phyloP scores from a whole-genome alignment of 2,113 vertebrate genomes.

The Cynopterus brachyotis region DNA sequence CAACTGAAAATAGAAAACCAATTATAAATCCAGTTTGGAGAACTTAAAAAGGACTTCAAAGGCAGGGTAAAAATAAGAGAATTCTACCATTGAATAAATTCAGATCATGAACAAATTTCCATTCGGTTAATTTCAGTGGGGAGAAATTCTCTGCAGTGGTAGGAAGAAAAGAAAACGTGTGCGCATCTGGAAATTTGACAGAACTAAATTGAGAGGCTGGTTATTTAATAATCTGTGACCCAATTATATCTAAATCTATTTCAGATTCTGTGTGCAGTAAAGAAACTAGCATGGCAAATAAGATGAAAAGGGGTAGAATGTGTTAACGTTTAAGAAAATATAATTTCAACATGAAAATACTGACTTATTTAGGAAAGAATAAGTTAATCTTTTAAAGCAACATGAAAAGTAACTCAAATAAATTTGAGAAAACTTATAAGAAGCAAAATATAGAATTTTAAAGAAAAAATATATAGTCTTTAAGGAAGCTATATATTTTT shows the following conservation, averaged over 20 bases:
- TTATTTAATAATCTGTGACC: constrained; percentile 63
- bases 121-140: not conserved
- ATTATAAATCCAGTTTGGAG: constrained; percentile 8
- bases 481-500: not conserved
- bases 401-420: not conserved
- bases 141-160: not conserved
- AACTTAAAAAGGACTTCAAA: constrained; percentile 33
- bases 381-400: constrained; percentile 52
- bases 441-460: constrained; percentile 2
- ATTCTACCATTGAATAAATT: not conserved
- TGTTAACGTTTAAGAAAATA: constrained; percentile 67
- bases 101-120: constrained; percentile 9
- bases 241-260: constrained; percentile 63
- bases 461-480: not conserved
- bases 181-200: constrained; percentile 27
- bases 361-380: constrained; percentile 45
- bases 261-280: constrained; percentile 37
- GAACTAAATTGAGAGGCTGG: constrained; percentile 14
- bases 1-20: constrained; percentile 29
- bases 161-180: not conserved
- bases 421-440: constrained; percentile 24
- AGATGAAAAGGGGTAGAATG: constrained; percentile 11
- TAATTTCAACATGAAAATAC: constrained; percentile 36
- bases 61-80: not conserved
- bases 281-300: constrained; percentile 20